Conservation (phyloP, 2,888 invertebrate genomes). For the Glyphotaelius pellucidus region DNA sequence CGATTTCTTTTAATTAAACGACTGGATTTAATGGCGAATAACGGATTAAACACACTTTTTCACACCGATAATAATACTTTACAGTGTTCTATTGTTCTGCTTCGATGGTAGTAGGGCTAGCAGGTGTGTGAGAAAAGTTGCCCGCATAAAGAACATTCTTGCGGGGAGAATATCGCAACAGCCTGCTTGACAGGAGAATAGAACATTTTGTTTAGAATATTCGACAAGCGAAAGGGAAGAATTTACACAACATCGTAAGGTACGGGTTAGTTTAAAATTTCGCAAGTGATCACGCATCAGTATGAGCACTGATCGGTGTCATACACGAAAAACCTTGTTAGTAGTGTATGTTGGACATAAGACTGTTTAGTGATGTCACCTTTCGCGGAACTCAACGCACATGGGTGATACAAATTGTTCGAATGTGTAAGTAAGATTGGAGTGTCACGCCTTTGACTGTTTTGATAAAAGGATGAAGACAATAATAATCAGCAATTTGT, state of each 20-base stretch:
- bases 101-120: not conserved
- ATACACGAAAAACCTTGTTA: not conserved
- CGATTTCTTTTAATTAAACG: not conserved
- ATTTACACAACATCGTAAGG: not conserved
- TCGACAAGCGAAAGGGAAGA: not conserved
- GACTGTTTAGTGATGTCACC: not conserved
- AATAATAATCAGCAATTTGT: not conserved
- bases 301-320: not conserved
- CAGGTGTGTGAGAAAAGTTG: constrained; percentile 4
- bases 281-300: not conserved
- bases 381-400: not conserved
- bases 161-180: not conserved
- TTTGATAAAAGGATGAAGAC: not conserved
- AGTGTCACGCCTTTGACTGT: not conserved
- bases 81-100: constrained; percentile 5
- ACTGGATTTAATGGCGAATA: not conserved
- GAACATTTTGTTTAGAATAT: not conserved
- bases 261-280: not conserved
- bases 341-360: not conserved
- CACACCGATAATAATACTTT: not conserved
- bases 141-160: not conserved
- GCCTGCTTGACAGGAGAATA: not conserved
- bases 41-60: constrained; percentile 16
- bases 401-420: not conserved
- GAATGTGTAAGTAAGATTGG: not conserved